Evolutionary conservation across 2,797 vertebrate genomes (phyloP).

Genomic region (Cossypha polioptera): DNA sequence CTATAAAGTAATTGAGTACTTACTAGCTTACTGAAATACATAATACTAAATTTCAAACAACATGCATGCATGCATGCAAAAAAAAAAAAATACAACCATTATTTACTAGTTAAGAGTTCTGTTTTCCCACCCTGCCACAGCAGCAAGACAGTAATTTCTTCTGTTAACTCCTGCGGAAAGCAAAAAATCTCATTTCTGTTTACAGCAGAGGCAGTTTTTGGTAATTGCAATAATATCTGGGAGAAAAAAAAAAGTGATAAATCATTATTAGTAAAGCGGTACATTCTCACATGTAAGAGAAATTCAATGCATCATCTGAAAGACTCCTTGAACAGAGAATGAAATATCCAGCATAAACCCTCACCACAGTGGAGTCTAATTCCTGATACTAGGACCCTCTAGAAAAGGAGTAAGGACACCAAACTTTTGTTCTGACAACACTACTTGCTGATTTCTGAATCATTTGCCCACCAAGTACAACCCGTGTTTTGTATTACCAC

Average conservation of each 20-base stretch:
- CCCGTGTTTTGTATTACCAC: not conserved
- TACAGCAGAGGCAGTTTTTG: constrained; percentile 5
- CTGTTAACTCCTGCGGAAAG: not conserved
- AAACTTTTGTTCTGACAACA: not conserved
- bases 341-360: not conserved
- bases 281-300: not conserved
- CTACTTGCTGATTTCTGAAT: not conserved
- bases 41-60: not conserved
- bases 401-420: not conserved
- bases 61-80: too few relatives aligned
- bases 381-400: not conserved
- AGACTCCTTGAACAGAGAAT: not conserved
- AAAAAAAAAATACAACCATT: not conserved
- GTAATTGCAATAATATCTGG: constrained; percentile 49
- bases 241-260: not conserved
- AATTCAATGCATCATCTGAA: not conserved
- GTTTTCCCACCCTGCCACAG: not conserved
- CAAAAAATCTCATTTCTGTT: constrained; percentile 11
- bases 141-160: not conserved
- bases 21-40: not conserved
- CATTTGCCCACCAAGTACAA: not conserved
- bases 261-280: not conserved
- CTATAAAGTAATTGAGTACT: not conserved
- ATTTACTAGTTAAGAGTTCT: not conserved
- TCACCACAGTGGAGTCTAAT: not conserved